phyloP scores from a whole-genome alignment of 2,797 vertebrate species.

The Pteronotus mesoamericanus region DNA sequence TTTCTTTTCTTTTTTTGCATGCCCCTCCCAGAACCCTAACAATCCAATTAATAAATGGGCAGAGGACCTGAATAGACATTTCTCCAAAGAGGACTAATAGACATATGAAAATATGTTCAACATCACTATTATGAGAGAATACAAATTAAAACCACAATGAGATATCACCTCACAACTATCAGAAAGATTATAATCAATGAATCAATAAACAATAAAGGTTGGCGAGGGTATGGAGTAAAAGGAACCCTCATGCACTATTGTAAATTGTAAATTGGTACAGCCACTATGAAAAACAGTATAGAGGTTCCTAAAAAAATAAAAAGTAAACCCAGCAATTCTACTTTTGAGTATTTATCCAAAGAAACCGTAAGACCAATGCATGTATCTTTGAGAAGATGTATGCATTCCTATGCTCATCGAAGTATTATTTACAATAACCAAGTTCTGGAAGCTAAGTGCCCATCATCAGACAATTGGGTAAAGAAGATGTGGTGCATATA shows the following conservation, averaged over 20 bases:
- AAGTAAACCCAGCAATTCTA: background rate
- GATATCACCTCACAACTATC: background rate
- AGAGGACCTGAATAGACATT: background rate
- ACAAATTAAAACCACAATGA: background rate
- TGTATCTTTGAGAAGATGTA: background rate
- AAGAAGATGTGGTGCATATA: background rate
- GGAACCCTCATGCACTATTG: background rate
- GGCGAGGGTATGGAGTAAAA: background rate
- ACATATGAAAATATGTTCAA: background rate
- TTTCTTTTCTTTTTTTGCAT: background rate
- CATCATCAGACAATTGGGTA: background rate
- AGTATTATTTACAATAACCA: background rate
- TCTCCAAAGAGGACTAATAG: background rate
- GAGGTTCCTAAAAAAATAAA: background rate
- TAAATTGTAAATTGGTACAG: background rate
- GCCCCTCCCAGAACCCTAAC: background rate
- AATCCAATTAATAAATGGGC: background rate
- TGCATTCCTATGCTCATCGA: background rate
- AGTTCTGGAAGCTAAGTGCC: background rate
- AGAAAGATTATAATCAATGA: background rate
- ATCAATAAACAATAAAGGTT: background rate
- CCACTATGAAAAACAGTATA: background rate
- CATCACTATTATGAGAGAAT: background rate
- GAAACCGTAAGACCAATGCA: background rate
- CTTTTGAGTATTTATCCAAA: background rate